Evolutionary conservation across 2,113 vertebrate genomes (phyloP), one percentile per base, ranked within the genome.

Genomic region (Phylloscopus trochiloides): DNA sequence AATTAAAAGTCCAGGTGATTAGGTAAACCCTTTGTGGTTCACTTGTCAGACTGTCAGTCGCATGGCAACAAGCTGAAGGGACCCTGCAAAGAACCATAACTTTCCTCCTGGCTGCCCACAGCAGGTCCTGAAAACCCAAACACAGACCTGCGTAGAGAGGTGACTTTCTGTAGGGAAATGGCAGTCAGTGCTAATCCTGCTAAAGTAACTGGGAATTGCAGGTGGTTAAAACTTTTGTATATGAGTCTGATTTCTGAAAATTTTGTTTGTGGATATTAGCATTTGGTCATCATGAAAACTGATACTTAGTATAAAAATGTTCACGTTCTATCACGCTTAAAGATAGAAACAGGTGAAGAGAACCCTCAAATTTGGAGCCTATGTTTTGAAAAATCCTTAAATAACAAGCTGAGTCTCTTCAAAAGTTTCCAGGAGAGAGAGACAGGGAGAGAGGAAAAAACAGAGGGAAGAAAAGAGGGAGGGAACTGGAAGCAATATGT

Each of bases 1-100:
- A 96, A 97, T 92, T 73, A 95, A 94, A 97, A 87, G 86, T 77
- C 93, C 42, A 70, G 80, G 34, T 73, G 50, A 88, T 86, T 70
- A 62, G 45, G 20, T 50, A 88, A 94, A 94, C 40, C 40, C 54
- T 92, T 71, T 75, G 65, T 62, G 59, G 52, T 47, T 90, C 61
- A 14, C 51, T 66, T 70, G 57, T 80, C 0, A 1, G 70, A 77
- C 48, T 68, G 67, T 50, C 67, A 65, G n/a, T 62, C 52, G 3
- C 57, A 12, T 5, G 21, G 14, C 20, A 66, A 94, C 52, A 86
- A 71, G 63, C 48, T 76, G 75, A 70, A 81, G n/a, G 17, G 19
- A 66, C 42, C 24, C 19, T 51, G 38, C 15, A 50, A 88, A 80
- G 84, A 68, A 14, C 62, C 61, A 13, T 29, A 87, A 65, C 77